phyloP scores from a whole-genome alignment of 2,888 invertebrate genomes.

The Anorthoa munda region DNA sequence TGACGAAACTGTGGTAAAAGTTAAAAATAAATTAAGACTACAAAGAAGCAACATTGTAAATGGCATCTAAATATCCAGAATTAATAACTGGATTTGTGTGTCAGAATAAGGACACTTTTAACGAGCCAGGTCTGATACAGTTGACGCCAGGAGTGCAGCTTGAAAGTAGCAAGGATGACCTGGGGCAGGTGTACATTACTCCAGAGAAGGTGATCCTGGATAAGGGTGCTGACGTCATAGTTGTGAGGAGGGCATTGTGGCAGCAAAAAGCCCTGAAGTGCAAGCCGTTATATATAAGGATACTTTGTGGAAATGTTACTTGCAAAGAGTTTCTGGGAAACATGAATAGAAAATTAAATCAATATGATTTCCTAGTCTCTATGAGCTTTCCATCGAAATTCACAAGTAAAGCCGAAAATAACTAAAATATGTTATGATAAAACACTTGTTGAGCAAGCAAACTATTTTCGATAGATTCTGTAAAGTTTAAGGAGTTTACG shows the following conservation, averaged over 20 bases:
- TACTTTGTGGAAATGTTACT: conserved; percentile 92
- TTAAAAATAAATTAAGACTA: conserved; percentile 68
- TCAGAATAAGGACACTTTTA: conserved; percentile 93
- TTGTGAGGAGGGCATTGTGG: conserved; percentile 98
- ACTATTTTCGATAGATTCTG: conserved; percentile 94
- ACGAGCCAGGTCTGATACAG: conserved; percentile 95
- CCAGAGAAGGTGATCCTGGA: conserved; percentile 95
- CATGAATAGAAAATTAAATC: conserved; percentile 70
- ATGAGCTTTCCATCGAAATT: neutral
- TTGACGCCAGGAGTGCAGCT: conserved; percentile 98
- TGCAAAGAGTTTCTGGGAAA: conserved; percentile 82
- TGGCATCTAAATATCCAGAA: conserved; percentile 93
- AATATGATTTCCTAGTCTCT: neutral
- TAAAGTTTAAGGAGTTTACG: conserved; percentile 98
- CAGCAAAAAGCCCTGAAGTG: conserved; percentile 92
- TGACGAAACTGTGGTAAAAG: too few species aligned
- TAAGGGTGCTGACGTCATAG: conserved; percentile 97
- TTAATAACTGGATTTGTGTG: conserved; percentile 97
- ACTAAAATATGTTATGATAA: conserved; percentile 72
- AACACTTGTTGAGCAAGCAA: conserved; percentile 91
- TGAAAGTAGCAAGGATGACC: conserved; percentile 92
- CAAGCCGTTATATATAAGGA: conserved; percentile 94
- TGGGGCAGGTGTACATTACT: conserved; percentile 96
- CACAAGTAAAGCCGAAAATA: conserved; percentile 15
- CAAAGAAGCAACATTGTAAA: conserved; percentile 90